phyloP scores from a whole-genome alignment of 1,140 invertebrate genomes.

The Procambarus clarkii region DNA sequence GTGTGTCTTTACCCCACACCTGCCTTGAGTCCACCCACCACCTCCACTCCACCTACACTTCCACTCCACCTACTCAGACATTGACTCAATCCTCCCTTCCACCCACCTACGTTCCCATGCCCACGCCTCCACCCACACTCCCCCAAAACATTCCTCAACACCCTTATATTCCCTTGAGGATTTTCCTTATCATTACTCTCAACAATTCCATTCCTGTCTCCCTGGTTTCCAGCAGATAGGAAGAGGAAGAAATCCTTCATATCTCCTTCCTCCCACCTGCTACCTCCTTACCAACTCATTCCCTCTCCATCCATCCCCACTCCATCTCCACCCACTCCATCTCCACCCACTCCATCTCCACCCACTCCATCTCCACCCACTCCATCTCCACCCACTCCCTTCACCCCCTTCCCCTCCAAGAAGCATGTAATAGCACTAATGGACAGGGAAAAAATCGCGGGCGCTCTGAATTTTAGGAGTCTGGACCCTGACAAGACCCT shows the following conservation, averaged over 20 bases:
- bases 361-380: neutral
- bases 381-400: neutral
- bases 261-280: neutral
- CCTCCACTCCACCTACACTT: neutral
- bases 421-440: conserved; percentile 1
- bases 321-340: neutral
- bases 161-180: too few species aligned
- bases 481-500: too few species aligned
- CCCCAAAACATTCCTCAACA: too few species aligned
- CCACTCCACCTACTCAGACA: too few species aligned
- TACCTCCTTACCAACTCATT: neutral
- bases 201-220: too few species aligned
- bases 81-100: neutral
- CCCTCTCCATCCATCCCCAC: too few species aligned
- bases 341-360: neutral
- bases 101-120: neutral
- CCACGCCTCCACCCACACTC: neutral
- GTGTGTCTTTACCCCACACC: neutral
- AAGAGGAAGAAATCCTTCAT: too few species aligned
- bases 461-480: neutral
- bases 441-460: neutral
- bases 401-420: neutral
- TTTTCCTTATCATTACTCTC: too few species aligned
- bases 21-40: too few species aligned
- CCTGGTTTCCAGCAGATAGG: too few species aligned